Evolutionary conservation across 2,888 invertebrate genomes (phyloP).

Genomic region (Plebejus melissa): DNA sequence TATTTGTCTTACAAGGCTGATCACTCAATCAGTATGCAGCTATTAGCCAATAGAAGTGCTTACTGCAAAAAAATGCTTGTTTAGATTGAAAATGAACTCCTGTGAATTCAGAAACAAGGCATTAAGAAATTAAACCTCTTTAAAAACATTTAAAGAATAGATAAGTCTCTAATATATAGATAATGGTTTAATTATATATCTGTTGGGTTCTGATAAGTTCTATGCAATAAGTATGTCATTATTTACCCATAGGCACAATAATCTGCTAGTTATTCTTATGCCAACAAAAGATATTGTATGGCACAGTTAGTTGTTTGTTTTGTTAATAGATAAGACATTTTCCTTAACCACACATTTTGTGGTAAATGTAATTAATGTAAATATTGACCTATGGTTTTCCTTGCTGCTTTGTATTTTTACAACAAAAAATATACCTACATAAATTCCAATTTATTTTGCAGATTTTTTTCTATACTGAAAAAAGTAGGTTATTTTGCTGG

Average conservation of each 20-base stretch:
- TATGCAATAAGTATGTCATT: background rate
- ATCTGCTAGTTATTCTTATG: background rate
- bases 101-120: background rate
- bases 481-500: no score
- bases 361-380: background rate
- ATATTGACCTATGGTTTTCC: background rate
- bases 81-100: no score
- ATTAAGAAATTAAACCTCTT: background rate
- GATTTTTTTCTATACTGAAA: no score
- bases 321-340: background rate
- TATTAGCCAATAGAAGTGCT: background rate
- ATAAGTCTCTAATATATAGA: background rate
- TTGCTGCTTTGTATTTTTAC: background rate
- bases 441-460: background rate
- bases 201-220: background rate
- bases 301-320: constrained; percentile 3
- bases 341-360: background rate
- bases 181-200: background rate
- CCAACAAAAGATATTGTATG: background rate
- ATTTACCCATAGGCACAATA: background rate
- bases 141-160: background rate
- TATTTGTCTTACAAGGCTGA: no score
- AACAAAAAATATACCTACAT: background rate
- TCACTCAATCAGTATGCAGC: no score
- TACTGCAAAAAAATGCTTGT: background rate